Percentiles rank a stretch among this genome's conserved stretches.
Conservation (phyloP, 2,888 invertebrate species). For the Pristionchus fissidentatus region DNA sequence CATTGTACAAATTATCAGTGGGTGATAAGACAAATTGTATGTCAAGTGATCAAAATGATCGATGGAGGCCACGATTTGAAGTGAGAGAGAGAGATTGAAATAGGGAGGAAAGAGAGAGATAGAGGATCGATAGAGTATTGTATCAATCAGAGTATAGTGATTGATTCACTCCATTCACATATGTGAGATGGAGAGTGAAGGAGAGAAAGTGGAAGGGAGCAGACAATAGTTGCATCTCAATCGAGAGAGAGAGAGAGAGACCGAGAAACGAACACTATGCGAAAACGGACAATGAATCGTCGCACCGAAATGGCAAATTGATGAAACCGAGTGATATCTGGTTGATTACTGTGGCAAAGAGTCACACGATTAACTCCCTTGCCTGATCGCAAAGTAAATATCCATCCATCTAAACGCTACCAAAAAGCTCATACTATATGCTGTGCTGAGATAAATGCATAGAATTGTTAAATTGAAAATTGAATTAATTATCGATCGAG, state of each 20-base stretch:
- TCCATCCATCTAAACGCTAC: too few relatives aligned
- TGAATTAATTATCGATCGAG: too few relatives aligned
- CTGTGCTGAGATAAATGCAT: neutral
- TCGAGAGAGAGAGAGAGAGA: neutral
- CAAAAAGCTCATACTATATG: too few relatives aligned
- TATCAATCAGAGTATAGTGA: conserved; percentile 33
- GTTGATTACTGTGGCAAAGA: too few relatives aligned
- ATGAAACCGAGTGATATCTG: too few relatives aligned
- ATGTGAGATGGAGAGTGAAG: conserved; percentile 2
- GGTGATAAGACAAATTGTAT: conserved; percentile 18
- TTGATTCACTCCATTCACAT: conserved; percentile 28
- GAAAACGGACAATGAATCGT: too few relatives aligned
- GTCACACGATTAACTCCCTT: too few relatives aligned
- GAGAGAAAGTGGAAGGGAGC: neutral
- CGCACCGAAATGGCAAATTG: too few relatives aligned
- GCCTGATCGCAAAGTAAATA: too few relatives aligned
- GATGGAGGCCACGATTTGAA: neutral
- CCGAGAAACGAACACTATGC: neutral
- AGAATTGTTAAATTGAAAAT: too few relatives aligned
- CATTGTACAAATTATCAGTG: conserved; percentile 20
- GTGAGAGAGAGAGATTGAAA: neutral
- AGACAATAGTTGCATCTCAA: neutral
- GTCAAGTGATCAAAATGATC: neutral
- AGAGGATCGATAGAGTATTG: conserved; percentile 34
- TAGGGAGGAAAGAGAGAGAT: neutral